Evolutionary conservation across 2,888 invertebrate species (phyloP), one percentile per base, ranked within the genome.

Genomic region (Andrena trimmerana): DNA sequence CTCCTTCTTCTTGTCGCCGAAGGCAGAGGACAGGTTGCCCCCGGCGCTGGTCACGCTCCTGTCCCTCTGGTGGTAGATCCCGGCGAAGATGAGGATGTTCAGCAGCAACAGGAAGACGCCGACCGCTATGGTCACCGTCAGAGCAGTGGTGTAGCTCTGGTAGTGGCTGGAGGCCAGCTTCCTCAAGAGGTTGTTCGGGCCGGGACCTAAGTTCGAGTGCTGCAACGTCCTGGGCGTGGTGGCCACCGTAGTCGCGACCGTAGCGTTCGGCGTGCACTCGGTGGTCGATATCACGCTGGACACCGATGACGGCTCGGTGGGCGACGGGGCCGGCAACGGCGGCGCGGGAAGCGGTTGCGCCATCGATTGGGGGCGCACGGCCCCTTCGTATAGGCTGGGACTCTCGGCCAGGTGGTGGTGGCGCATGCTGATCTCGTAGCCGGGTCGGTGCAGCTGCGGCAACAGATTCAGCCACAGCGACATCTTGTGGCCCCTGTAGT

Each of bases 401-500:
- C 90, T 92, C 79, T 97, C 97, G 90, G 97, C 96, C 91, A 98
- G 97, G 93, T 98, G 98, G 93, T 98, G 97, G 93, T 98, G 97
- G 57, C 97, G 95, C 97, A 98, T 97, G 82, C 97, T 97, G 83
- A 97, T 96, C 92, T 98, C 98, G 86, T 97, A 97, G 27, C 98
- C 98, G 13, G 98, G 97, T 79, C 97, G 95, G 93, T 98, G 98
- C 72, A 99, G 95, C 93, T 98, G 98, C 71, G 98, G 98, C 92
- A 98, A 97, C 70, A 98, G 95, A 88, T 98, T 98, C 83, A 98
- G 94, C 98, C 98, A 99, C 93, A 98, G 95, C 52, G 98, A 98
- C 96, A 98, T 97, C 94, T 98, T 98, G 95, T 98, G 98, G 62
- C 98, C 98, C 57, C 98, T 96, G 94, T 98, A 99, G 94, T 99